These are phyloP conservation scores for Agelas oroides DNA, from an alignment of 37 sponge, comb jelly and placozoan species.

Conservation along the genomic window DNA sequence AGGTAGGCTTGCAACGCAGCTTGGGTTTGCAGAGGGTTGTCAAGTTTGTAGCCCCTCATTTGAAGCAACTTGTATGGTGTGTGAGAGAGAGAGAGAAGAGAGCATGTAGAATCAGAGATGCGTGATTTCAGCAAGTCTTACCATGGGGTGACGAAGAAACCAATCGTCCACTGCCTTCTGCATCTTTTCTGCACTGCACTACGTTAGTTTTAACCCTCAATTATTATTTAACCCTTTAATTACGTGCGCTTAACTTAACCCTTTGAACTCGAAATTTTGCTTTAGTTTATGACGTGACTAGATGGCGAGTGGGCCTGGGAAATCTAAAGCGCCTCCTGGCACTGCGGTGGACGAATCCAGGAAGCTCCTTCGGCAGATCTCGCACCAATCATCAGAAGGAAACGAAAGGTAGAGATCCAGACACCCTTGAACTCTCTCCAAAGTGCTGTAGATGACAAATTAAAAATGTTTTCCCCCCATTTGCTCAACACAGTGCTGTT, in stretches of 20 bases:
- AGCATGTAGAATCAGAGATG: not conserved
- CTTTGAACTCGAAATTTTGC: too few relatives aligned
- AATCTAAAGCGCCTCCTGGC: too few relatives aligned
- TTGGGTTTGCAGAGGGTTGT: not conserved
- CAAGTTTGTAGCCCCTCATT: slow-evolving; percentile 9
- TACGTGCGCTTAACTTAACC: too few relatives aligned
- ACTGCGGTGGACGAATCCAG: not conserved
- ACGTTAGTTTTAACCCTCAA: too few relatives aligned
- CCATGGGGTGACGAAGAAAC: slow-evolving; percentile 24
- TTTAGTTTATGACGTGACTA: too few relatives aligned
- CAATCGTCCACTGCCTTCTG: not conserved
- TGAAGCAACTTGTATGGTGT: not conserved
- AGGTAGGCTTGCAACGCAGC: slow-evolving; percentile 38
- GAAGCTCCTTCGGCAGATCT: not conserved
- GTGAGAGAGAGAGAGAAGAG: not conserved
- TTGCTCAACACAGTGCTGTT: not conserved
- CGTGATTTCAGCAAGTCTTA: not conserved
- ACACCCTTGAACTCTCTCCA: not conserved
- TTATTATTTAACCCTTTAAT: not conserved
- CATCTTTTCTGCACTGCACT: not conserved
- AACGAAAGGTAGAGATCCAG: not conserved
- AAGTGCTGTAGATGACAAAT: too few relatives aligned
- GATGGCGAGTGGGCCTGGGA: too few relatives aligned
- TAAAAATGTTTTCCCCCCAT: not conserved
- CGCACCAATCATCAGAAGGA: slow-evolving; percentile 23